A percentile compares a stretch with the other conserved stretches of the same genome.
Evolutionary conservation across 2,888 invertebrate genomes (phyloP).

Genomic region (Tenthredo amoena): DNA sequence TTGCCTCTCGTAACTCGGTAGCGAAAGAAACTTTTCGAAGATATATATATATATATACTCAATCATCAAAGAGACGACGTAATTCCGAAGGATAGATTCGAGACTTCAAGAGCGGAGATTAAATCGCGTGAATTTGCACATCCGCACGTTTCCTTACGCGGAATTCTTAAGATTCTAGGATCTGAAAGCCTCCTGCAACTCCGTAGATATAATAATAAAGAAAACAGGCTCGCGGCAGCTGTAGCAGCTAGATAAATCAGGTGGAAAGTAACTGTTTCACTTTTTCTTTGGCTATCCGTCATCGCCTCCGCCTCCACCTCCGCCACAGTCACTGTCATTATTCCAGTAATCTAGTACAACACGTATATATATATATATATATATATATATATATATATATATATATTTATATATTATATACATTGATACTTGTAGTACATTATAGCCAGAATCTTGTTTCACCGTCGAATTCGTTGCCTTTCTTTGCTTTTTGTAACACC

Average conservation of each 20-base stretch:
- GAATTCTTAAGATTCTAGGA: not conserved
- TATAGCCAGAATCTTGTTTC: constrained; percentile 1
- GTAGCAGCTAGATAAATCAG: constrained; percentile 43
- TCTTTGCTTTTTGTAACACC: not conserved
- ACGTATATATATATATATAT: not conserved
- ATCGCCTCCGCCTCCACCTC: constrained; percentile 39
- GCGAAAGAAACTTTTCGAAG: not conserved
- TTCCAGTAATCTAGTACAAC: constrained; percentile 41
- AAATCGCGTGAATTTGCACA: not conserved
- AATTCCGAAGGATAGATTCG: not conserved
- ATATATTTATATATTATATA: not conserved
- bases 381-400: not conserved
- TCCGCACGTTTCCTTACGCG: not conserved
- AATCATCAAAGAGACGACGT: not conserved
- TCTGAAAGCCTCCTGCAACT: constrained; percentile 7
- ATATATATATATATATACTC: no score
- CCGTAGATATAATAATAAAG: constrained; percentile 23
- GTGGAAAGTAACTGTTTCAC: constrained; percentile 51
- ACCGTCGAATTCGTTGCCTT: constrained; percentile 8
- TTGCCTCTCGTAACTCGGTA: not conserved
- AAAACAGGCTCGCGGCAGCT: not conserved
- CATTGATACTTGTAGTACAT: not conserved
- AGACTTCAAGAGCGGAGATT: not conserved
- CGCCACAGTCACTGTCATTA: constrained; percentile 1
- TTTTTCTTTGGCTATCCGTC: constrained; percentile 46